phyloP scores from a whole-genome alignment of 2,113 vertebrate genomes.

The Polyodon spathula region DNA sequence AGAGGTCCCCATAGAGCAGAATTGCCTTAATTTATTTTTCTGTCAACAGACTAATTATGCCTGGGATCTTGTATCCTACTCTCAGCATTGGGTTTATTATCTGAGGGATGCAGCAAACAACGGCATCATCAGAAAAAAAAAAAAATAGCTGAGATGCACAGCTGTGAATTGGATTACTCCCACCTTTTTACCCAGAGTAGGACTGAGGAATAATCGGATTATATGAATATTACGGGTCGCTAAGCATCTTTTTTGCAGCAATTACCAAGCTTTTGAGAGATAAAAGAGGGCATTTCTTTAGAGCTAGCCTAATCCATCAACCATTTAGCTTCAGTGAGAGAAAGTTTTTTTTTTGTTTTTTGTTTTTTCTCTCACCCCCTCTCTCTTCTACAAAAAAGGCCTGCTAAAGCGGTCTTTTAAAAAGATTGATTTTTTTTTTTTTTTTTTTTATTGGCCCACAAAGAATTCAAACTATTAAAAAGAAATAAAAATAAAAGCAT shows the following conservation, averaged over 20 bases:
- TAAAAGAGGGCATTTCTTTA: conserved; percentile 76
- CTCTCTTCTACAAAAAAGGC: too few species aligned
- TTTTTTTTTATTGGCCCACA: too few species aligned
- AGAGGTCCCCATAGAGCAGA: too few species aligned
- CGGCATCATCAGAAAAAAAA: conserved; percentile 23
- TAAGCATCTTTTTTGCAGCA: conserved; percentile 86
- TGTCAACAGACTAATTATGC: too few species aligned
- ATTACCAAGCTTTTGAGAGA: conserved; percentile 83
- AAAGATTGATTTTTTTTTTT: conserved; percentile 19
- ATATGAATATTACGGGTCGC: conserved; percentile 78
- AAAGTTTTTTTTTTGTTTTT: conserved; percentile 38
- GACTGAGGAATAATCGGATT: conserved; percentile 87
- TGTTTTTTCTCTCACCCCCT: conserved; percentile 38
- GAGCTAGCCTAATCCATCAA: conserved; percentile 73
- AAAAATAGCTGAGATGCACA: conserved; percentile 43
- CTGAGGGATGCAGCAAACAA: conserved; percentile 7
- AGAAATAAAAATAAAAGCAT: too few species aligned
- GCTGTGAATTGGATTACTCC: conserved; percentile 50
- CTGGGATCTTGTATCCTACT: too few species aligned
- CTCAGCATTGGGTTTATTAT: too few species aligned
- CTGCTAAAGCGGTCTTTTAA: conserved; percentile 43
- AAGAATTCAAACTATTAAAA: too few species aligned
- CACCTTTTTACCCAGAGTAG: conserved; percentile 49
- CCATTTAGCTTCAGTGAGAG: conserved; percentile 70
- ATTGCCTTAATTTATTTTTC: too few species aligned